Base-by-base conservation (phyloP, 2,888 invertebrate genomes). In the Chirona hameri region DNA sequence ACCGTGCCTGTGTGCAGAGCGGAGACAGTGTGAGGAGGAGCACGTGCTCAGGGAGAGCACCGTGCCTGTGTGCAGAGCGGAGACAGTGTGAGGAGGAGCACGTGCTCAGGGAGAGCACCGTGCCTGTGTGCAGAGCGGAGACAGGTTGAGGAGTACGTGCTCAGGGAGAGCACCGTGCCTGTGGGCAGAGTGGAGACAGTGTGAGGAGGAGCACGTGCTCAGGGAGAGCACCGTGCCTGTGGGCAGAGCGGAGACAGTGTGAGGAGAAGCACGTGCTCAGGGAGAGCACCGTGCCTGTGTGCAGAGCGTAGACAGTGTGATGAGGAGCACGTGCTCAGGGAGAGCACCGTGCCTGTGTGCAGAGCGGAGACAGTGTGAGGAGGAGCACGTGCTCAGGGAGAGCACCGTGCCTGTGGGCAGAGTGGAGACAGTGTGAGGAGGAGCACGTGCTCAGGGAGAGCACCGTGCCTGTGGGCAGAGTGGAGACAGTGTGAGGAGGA, bases 391-490 rank as follows among this genome's bases (percentile, higher is more conserved):
- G n/a, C n/a, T n/a, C n/a, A n/a, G n/a, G n/a, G n/a, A n/a, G 39
- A 39, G 39, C 7, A 39, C 7, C 39, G 39, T 39, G 27, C 98
- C 92, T 90, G 87, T n/a, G n/a, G n/a, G n/a, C n/a, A n/a, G 81
- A 72, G 24, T 27, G 80, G 31, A 9, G n/a, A 21, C 5, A 21
- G 60, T 4, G 60, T 60, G n/a, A 60, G n/a, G n/a, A n/a, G n/a
- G n/a, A n/a, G n/a, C 98, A 98, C 86, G 97, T 96, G 90, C 96
- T 97, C 83, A 99, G 90, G 0, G 97, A 94, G 83, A 98, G 90
- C 85, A 99, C 94, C 87, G 97, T 97, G 27, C 98, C 92, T 90
- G 87, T n/a, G n/a, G n/a, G n/a, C n/a, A n/a, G 81, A 72, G 24
- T 27, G 80, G 31, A 9, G n/a, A 21, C 5, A 21, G 60, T 4